These are phyloP conservation scores for Pseudomyrmex cubaensis DNA, from an alignment of 1,140 invertebrate genomes.

Conservation along the genomic window DNA sequence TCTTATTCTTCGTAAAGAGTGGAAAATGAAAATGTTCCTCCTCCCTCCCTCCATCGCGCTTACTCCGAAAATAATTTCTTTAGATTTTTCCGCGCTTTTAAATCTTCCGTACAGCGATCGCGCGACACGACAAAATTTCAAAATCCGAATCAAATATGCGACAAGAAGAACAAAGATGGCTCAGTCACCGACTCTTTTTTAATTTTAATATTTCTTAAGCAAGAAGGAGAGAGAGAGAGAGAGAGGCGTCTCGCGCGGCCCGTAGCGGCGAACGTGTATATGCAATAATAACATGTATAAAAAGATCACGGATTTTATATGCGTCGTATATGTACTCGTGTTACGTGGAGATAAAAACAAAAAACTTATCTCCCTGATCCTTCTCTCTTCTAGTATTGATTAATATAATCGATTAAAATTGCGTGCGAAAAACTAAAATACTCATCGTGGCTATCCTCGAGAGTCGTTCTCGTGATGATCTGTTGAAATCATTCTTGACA, in stretches of 20 bases:
- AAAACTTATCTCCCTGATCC: conserved; percentile 13
- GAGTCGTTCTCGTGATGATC: conserved; percentile 10
- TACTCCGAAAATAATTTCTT: no score
- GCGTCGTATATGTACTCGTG: conserved; percentile 57
- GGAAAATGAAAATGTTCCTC: background rate
- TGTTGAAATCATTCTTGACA: conserved; percentile 54
- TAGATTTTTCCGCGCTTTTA: background rate
- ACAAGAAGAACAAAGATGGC: conserved; percentile 8
- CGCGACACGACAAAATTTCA: background rate
- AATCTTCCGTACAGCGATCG: background rate
- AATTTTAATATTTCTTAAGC: conserved; percentile 54
- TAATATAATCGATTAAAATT: conserved; percentile 9
- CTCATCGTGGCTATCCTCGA: conserved; percentile 38
- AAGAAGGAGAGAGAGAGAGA: conserved; percentile 47
- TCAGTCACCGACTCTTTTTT: conserved; percentile 51
- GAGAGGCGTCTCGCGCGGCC: conserved; percentile 42
- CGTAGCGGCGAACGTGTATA: conserved; percentile 74
- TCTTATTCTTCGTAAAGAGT: conserved; percentile 8
- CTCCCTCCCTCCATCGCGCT: background rate
- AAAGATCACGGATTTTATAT: conserved; percentile 73
- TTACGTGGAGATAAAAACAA: conserved; percentile 40
- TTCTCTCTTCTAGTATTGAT: conserved; percentile 37
- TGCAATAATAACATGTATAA: conserved; percentile 78
- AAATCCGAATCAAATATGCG: background rate
- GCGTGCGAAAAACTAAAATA: conserved; percentile 14